Conservation (phyloP, 2,113 vertebrate species). For the Cebus imitator region DNA sequence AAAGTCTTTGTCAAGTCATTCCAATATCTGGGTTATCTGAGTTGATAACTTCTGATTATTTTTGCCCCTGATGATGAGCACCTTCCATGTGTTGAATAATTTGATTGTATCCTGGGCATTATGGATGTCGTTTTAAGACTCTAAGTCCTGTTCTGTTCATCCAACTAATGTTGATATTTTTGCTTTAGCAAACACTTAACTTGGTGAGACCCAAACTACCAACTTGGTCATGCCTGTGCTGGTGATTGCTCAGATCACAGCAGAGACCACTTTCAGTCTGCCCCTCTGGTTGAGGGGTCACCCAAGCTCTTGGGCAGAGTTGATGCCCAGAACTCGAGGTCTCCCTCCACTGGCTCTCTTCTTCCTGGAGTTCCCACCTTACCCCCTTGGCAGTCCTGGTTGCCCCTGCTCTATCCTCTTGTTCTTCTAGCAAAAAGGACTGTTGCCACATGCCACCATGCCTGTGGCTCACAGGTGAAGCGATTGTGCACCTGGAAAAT, state of each 20-base stretch:
- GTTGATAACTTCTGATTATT: not conserved
- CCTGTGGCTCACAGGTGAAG: not conserved
- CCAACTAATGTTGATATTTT: not conserved
- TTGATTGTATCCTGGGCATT: not conserved
- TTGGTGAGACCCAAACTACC: not conserved
- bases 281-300: not conserved
- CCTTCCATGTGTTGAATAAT: not conserved
- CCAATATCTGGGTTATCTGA: not conserved
- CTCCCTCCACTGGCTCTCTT: not conserved
- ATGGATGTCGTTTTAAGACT: not conserved
- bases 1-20: not conserved
- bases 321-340: not conserved
- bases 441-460: not conserved
- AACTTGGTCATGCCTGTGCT: fast-evolving
- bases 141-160: not conserved
- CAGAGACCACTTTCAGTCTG: not conserved
- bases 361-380: not conserved
- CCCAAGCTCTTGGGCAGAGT: not conserved
- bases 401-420: not conserved
- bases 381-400: not conserved
- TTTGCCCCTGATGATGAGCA: not conserved
- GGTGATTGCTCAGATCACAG: not conserved
- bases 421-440: no score
- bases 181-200: not conserved
- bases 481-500: not conserved